Percentiles rank a stretch among this genome's conserved stretches.
These are phyloP conservation scores for Melanotus villosus DNA, from an alignment of 2,888 invertebrate genomes.

Conservation along the genomic window DNA sequence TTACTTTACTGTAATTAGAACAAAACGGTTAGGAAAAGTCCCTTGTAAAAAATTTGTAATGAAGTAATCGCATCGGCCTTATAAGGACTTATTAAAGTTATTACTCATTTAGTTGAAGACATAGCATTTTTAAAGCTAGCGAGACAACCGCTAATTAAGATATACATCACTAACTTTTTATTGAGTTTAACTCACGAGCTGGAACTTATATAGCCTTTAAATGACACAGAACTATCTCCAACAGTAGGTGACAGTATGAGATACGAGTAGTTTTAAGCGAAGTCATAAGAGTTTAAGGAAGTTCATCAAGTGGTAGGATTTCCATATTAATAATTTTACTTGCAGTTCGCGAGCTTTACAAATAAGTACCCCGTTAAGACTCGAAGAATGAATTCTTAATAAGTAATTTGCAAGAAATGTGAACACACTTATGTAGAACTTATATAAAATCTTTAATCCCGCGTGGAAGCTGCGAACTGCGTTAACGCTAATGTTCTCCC, in stretches of 20 bases:
- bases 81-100: no score
- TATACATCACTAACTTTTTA: no score
- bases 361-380: slow-evolving; percentile 16
- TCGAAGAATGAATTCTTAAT: slow-evolving; percentile 33
- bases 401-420: slow-evolving; percentile 30
- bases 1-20: no score
- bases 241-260: not conserved
- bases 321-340: slow-evolving; percentile 17
- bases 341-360: not conserved
- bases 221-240: not conserved
- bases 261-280: not conserved
- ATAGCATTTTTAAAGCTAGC: no score
- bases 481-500: slow-evolving; percentile 36
- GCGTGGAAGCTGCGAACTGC: slow-evolving; percentile 21
- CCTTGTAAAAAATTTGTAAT: no score
- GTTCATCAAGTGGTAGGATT: not conserved
- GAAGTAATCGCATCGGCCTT: no score
- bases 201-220: not conserved
- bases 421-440: slow-evolving; percentile 15
- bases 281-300: not conserved
- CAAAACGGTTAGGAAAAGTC: no score
- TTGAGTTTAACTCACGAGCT: no score
- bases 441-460: slow-evolving; percentile 26
- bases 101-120: no score
- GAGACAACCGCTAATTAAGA: no score